These are phyloP conservation scores for Rhineura floridana DNA, from an alignment of 2,113 vertebrate genomes.

Conservation along the genomic window DNA sequence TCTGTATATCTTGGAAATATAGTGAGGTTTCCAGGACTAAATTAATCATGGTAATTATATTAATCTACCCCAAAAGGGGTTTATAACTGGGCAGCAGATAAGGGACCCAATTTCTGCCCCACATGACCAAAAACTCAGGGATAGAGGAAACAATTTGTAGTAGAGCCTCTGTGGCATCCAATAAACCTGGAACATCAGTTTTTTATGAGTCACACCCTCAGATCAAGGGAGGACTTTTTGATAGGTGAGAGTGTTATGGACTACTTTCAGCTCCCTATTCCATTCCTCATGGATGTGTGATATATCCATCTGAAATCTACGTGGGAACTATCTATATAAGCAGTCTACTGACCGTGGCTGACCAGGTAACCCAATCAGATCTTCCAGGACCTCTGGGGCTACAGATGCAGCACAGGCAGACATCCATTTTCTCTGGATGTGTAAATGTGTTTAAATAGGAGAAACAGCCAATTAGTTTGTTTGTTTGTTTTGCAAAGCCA, in stretches of 20 bases:
- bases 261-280: background rate
- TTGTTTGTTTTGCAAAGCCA: too few relatives aligned
- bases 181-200: too few relatives aligned
- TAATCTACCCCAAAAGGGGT: background rate
- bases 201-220: too few relatives aligned
- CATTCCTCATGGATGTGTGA: background rate
- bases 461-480: too few relatives aligned
- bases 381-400: background rate
- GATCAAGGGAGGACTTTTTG: too few relatives aligned
- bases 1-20: too few relatives aligned
- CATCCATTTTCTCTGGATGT: too few relatives aligned
- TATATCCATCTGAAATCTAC: background rate
- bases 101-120: background rate
- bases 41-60: background rate
- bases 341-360: background rate
- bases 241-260: too few relatives aligned
- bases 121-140: background rate
- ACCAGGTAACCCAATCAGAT: background rate
- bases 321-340: background rate
- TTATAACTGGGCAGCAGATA: background rate
- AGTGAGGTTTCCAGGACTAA: too few relatives aligned
- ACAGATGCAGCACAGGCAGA: background rate
- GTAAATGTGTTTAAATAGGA: too few relatives aligned
- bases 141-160: too few relatives aligned
- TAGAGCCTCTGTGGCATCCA: too few relatives aligned